Percentiles rank a stretch among this genome's conserved stretches.
Conservation (phyloP, 2,888 invertebrate genomes). For the Cataglyphis livida region DNA sequence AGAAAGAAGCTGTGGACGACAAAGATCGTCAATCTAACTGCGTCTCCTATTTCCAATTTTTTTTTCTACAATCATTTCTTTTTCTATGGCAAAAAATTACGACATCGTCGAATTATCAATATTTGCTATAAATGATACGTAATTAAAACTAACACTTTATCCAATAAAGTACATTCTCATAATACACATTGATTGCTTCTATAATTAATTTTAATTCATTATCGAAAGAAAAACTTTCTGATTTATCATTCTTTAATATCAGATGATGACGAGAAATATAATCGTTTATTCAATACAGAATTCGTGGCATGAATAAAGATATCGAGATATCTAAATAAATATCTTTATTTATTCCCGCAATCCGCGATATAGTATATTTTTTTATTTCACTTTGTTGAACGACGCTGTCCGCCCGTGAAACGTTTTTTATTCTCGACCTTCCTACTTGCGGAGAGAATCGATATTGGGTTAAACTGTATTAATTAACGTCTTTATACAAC, state of each 20-base stretch:
- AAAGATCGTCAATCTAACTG: slow-evolving; percentile 13
- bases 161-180: not conserved
- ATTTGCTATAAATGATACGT: not conserved
- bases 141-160: not conserved
- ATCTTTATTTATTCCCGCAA: not conserved
- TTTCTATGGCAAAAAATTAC: not conserved
- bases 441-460: not conserved
- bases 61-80: not conserved
- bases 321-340: slow-evolving; percentile 20
- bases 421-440: slow-evolving; percentile 30
- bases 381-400: not conserved
- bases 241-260: not conserved
- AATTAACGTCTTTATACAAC: slow-evolving; percentile 34
- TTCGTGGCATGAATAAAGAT: not conserved
- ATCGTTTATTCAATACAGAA: not conserved
- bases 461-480: slow-evolving; percentile 37
- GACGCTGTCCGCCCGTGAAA: slow-evolving; percentile 13
- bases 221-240: not conserved
- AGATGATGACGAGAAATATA: not conserved
- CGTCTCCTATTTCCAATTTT: not conserved
- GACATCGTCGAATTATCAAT: not conserved
- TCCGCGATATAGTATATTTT: not conserved
- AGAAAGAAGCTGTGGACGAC: slow-evolving; percentile 38
- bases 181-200: not conserved
- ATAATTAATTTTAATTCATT: not conserved